Evolutionary conservation across 2,888 invertebrate genomes (phyloP).

Genomic region (Parelbella ahira): DNA sequence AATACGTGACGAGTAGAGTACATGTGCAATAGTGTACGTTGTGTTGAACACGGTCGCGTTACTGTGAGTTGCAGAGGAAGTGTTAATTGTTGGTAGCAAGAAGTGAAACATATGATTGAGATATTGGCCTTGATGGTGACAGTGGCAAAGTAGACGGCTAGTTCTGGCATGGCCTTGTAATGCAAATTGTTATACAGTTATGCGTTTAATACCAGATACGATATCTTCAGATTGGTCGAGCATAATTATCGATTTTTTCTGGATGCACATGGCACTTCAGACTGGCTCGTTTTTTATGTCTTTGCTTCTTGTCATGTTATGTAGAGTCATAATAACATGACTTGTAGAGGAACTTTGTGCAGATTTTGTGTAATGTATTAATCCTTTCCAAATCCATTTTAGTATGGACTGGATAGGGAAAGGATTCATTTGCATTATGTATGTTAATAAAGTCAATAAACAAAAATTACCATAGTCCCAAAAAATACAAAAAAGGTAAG

Average conservation of each 20-base stretch:
- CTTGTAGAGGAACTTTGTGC: too few species aligned
- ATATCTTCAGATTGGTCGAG: too few species aligned
- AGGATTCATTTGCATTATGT: too few species aligned
- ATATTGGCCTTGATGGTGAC: conserved; percentile 68
- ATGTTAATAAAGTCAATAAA: too few species aligned
- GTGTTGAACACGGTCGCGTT: conserved; percentile 10
- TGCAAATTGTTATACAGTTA: conserved; percentile 29
- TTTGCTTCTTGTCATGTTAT: too few species aligned
- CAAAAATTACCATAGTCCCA: too few species aligned
- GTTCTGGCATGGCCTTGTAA: conserved; percentile 36
- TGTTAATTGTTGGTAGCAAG: conserved; percentile 10
- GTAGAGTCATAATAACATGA: too few species aligned
- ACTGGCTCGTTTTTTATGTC: too few species aligned
- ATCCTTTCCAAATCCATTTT: too few species aligned
- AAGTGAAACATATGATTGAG: conserved; percentile 44
- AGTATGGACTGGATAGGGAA: too few species aligned
- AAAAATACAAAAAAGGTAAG: too few species aligned
- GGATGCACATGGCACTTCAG: conserved; percentile 1
- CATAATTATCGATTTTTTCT: conserved; percentile 19
- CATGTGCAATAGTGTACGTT: conserved; percentile 18
- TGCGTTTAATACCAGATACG: conserved; percentile 16
- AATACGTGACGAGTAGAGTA: conserved; percentile 33
- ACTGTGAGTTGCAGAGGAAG: conserved; percentile 6
- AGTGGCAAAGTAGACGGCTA: conserved; percentile 41
- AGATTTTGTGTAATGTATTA: too few species aligned